Base-by-base conservation (phyloP, 2,888 invertebrate species). In the Hofmannophila pseudospretella region DNA sequence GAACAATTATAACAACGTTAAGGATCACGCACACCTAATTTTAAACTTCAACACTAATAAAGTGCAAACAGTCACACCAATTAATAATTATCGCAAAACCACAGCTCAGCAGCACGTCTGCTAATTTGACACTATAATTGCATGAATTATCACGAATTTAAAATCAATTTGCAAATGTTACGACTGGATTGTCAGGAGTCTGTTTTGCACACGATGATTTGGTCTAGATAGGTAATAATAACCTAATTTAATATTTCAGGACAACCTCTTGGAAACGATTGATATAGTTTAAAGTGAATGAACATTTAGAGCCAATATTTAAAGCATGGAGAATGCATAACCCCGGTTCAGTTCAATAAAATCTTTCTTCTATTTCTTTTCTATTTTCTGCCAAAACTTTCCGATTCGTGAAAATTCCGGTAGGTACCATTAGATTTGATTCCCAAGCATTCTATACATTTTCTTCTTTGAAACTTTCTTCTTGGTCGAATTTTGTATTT, bases 321-420 rank as follows among this genome's bases (percentile, higher is more conserved):
- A 52, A 48, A 55, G 81, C 81, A 84, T 82, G 81, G 61, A 58
- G 72, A 76, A 74, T 68, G 62, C 62, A 16, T 58, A 63, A 58
- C 61, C 61, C 63, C 53, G 63, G 66, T 60, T 60, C 58, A 29
- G n/a, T n/a, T n/a, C 8, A 23, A 27, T 29, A 49, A 52, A 47
- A 61, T 61, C 58, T 62, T 64, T 67, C 60, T 64, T 67, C 60
- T 63, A 61, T 59, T 52, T 64, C 59, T 62, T 58, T 59, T 50
- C 59, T 67, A 49, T 5, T 61, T 62, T 65, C 62, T 54, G 49
- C 63, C 62, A 65, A 58, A 68, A 64, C 51, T 71, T 75, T 72
- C 71, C 67, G 81, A 85, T 85, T 86, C 82, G 84, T 82, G 84
- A 82, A 84, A 82, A 75, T 80, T 84, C 81, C 78, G 66, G 59